phyloP scores from a whole-genome alignment of 2,888 invertebrate species.

The Nemotelus pantherinus region DNA sequence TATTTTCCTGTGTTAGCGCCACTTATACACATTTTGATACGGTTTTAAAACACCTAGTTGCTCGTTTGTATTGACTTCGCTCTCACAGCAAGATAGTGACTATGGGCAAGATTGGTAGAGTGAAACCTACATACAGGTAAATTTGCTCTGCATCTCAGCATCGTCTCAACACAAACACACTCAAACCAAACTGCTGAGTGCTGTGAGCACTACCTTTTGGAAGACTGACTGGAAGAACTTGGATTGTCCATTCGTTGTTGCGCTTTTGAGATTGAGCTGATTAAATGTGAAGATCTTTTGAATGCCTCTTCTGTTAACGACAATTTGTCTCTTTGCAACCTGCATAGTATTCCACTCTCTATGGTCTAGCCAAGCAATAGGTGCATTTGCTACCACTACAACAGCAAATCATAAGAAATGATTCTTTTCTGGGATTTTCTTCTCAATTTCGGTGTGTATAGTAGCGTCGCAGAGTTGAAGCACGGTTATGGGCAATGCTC shows the following conservation, averaged over 20 bases:
- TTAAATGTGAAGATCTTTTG: too few species aligned
- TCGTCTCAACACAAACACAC: background rate
- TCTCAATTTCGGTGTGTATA: conserved; percentile 13
- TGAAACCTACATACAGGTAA: too few species aligned
- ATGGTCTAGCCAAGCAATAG: too few species aligned
- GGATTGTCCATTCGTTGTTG: background rate
- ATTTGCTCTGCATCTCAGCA: background rate
- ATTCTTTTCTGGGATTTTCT: conserved; percentile 29
- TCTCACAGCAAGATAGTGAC: background rate
- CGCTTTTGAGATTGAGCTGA: too few species aligned
- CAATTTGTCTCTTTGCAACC: too few species aligned
- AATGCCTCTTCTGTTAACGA: too few species aligned
- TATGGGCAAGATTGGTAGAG: background rate
- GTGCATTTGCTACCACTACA: too few species aligned
- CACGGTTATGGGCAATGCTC: too few species aligned
- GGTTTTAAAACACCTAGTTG: conserved; percentile 31
- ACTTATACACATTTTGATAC: conserved; percentile 19
- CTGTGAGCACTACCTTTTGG: background rate
- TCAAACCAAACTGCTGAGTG: background rate
- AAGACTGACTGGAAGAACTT: background rate
- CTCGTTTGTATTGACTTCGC: background rate
- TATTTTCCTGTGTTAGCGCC: background rate
- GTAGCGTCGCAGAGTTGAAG: background rate
- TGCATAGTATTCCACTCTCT: too few species aligned
- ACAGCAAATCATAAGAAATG: conserved; percentile 26